A percentile compares a stretch with the other conserved stretches of the same genome.
Conservation (phyloP, 2,888 invertebrate species). For the Lamellibrachia columna region DNA sequence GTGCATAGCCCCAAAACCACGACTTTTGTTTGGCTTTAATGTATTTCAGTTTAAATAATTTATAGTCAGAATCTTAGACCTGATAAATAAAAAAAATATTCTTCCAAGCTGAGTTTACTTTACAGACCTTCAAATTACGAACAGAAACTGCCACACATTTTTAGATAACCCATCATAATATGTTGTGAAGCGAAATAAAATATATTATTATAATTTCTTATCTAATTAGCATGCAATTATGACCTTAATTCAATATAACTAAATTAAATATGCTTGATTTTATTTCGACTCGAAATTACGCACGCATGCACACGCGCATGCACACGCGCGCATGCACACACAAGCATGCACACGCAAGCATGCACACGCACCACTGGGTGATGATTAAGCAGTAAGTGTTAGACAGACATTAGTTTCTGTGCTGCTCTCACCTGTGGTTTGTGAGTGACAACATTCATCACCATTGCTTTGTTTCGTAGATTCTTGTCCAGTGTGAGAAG, state of each 20-base stretch:
- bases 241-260: background rate
- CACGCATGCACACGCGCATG: too few species aligned
- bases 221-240: background rate
- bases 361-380: background rate
- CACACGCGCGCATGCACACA: too few species aligned
- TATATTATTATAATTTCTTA: background rate
- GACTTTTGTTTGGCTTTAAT: background rate
- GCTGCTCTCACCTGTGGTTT: background rate
- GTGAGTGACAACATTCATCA: background rate
- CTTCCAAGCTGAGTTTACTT: background rate
- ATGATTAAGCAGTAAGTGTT: background rate
- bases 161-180: background rate
- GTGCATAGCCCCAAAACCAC: too few species aligned
- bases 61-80: background rate
- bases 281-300: too few species aligned
- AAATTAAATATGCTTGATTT: too few species aligned
- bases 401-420: background rate
- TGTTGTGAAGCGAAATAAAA: too few species aligned
- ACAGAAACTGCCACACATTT: background rate
- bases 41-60: background rate
- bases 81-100: background rate
- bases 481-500: background rate
- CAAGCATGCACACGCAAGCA: too few species aligned
- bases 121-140: background rate
- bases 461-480: background rate